These are phyloP conservation scores for Apodemia hepburni DNA, from an alignment of 2,888 invertebrate genomes.

Conservation along the genomic window DNA sequence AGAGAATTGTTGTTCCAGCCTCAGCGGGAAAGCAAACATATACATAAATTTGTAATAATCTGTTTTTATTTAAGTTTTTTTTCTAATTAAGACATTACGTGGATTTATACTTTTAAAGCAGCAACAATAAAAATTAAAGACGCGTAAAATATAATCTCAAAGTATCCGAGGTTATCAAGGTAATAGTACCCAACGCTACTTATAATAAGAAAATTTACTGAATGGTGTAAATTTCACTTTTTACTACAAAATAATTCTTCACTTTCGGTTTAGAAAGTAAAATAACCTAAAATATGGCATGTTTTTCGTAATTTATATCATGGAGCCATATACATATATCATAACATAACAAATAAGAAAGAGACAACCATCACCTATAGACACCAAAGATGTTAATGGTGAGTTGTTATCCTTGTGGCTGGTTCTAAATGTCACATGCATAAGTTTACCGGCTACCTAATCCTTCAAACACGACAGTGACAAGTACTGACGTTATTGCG, in stretches of 20 bases:
- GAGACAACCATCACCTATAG: too few relatives aligned
- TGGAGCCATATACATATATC: not conserved
- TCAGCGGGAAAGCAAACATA: not conserved
- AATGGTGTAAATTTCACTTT: constrained; percentile 6
- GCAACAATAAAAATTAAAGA: not conserved
- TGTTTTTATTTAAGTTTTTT: not conserved
- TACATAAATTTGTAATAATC: not conserved
- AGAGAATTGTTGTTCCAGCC: not conserved
- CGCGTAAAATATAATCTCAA: not conserved
- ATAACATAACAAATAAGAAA: too few relatives aligned
- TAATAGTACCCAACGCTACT: not conserved
- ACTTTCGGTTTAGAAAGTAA: constrained; percentile 1
- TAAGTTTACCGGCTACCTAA: too few relatives aligned
- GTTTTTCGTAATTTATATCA: not conserved
- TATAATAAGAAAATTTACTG: not conserved
- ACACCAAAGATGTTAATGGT: too few relatives aligned
- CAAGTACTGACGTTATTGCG: too few relatives aligned
- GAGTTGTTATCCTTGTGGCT: too few relatives aligned
- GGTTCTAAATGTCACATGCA: too few relatives aligned
- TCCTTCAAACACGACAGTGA: too few relatives aligned
- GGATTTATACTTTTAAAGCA: not conserved
- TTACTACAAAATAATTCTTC: not conserved
- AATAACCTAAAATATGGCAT: not conserved
- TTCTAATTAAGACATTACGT: not conserved
- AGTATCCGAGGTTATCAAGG: not conserved